phyloP scores from a whole-genome alignment of 2,113 vertebrate species.

The Paramormyrops kingsleyae region DNA sequence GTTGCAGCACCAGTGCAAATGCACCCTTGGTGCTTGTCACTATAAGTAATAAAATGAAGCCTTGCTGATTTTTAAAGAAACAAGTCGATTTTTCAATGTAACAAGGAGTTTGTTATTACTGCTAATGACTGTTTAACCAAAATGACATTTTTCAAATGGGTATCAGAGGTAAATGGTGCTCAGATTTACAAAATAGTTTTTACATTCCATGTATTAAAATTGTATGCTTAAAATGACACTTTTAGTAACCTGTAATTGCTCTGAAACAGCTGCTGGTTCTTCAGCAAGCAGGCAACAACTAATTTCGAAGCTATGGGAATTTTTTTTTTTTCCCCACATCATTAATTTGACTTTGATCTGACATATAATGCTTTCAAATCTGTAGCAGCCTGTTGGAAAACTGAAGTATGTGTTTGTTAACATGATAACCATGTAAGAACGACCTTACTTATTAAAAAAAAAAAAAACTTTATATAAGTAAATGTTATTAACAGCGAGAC shows the following conservation, averaged over 20 bases:
- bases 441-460: not conserved
- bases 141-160: not conserved
- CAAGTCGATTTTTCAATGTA: not conserved
- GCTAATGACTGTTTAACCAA: not conserved
- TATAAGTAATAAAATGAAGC: not conserved
- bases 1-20: not conserved
- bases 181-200: not conserved
- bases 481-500: not conserved
- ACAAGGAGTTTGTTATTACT: not conserved
- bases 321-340: not conserved
- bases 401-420: not conserved
- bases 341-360: not conserved
- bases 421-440: not conserved
- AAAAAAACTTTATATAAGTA: not conserved
- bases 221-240: not conserved
- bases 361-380: not conserved
- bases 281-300: not conserved
- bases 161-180: not conserved
- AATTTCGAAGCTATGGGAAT: not conserved
- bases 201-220: not conserved
- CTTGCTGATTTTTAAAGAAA: not conserved
- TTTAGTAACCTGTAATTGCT: not conserved
- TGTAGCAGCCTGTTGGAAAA: not conserved
- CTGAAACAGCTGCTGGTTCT: not conserved
- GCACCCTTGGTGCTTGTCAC: not conserved